A percentile compares a stretch with the other conserved stretches of the same genome.
Evolutionary conservation across 2,113 vertebrate species (phyloP).

Genomic region (Peromyscus californicus): DNA sequence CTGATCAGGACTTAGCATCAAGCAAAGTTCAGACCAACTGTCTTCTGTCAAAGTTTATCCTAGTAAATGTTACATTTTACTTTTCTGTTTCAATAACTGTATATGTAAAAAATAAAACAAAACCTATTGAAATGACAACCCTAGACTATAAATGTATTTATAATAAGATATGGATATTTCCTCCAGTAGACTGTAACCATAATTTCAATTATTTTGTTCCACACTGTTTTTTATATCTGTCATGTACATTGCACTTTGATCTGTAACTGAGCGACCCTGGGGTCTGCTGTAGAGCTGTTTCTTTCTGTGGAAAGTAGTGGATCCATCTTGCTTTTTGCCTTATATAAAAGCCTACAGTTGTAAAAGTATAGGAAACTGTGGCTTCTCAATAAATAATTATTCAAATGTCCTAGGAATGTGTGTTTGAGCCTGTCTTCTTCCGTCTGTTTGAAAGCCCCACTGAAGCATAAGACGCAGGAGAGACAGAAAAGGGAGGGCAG

Average conservation of each 20-base stretch:
- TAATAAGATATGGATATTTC: conserved; percentile 91
- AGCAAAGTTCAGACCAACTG: conserved; percentile 85
- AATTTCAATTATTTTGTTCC: conserved; percentile 92
- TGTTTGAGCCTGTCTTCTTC: conserved; percentile 84
- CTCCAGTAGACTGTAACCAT: conserved; percentile 92
- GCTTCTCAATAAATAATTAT: conserved; percentile 95
- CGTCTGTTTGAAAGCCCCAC: conserved; percentile 80
- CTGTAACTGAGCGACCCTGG: conserved; percentile 91
- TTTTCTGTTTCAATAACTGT: conserved; percentile 88
- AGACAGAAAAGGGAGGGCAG: neutral
- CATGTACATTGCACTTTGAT: conserved; percentile 94
- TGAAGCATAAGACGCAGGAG: conserved; percentile 72
- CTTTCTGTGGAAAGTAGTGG: conserved; percentile 93
- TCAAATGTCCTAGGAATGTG: conserved; percentile 88
- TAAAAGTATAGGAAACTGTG: conserved; percentile 96
- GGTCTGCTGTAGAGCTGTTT: conserved; percentile 88
- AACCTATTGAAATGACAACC: conserved; percentile 88
- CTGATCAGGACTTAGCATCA: conserved; percentile 79
- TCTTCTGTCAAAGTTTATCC: conserved; percentile 88
- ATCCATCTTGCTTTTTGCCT: conserved; percentile 94
- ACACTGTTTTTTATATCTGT: conserved; percentile 94
- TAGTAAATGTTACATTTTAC: conserved; percentile 88
- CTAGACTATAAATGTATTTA: conserved; percentile 93
- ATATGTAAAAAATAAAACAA: conserved; percentile 89
- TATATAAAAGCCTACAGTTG: conserved; percentile 96